Conservation (phyloP, 2,113 vertebrate species). For the Sander vitreus region DNA sequence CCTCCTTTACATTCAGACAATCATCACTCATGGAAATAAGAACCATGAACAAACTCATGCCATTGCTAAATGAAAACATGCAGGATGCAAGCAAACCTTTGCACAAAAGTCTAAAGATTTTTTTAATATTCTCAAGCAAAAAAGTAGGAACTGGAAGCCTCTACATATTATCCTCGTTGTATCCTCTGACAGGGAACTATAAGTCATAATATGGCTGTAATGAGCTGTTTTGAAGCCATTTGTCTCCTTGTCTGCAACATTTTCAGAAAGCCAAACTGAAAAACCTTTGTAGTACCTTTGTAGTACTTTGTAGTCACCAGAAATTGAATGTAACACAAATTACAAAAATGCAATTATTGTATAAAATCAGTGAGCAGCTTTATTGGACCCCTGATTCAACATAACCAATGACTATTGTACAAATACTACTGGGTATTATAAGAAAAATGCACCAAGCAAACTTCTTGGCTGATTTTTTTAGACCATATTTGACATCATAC, state of each 20-base stretch:
- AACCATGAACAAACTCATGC: conserved; percentile 14
- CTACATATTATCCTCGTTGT: background rate
- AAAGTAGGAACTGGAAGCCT: conserved; percentile 13
- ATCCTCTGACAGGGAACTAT: conserved; percentile 7
- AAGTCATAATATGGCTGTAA: conserved; percentile 29
- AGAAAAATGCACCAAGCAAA: background rate
- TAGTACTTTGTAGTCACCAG: background rate
- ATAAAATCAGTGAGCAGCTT: conserved; percentile 17
- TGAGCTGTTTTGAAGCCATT: conserved; percentile 23
- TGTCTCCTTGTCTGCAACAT: background rate
- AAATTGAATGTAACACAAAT: conserved; percentile 1
- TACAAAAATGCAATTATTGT: conserved; percentile 1
- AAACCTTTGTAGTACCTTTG: background rate
- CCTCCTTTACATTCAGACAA: conserved; percentile 42
- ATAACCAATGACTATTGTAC: background rate
- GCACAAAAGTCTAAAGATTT: conserved; percentile 22
- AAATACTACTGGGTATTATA: background rate
- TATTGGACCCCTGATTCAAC: conserved; percentile 3
- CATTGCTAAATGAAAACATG: conserved; percentile 39
- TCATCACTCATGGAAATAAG: conserved; percentile 7
- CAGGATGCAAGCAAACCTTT: conserved; percentile 22
- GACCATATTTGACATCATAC: too few species aligned
- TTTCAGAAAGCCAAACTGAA: background rate
- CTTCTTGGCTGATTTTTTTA: too few species aligned
- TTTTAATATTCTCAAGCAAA: conserved; percentile 17